Base-by-base conservation (phyloP, 2,888 invertebrate species). In the Diabrotica balteata region DNA sequence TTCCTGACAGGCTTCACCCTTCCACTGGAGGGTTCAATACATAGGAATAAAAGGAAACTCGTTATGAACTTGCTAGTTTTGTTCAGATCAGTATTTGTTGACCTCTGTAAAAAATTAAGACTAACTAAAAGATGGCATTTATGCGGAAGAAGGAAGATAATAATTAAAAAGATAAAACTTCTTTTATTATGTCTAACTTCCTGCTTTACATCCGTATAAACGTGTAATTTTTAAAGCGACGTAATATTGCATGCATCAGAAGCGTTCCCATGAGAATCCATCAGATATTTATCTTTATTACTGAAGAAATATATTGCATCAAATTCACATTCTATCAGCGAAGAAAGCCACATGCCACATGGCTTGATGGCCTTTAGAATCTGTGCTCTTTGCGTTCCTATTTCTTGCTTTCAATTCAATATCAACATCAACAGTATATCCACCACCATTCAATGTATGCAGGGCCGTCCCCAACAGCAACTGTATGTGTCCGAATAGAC, bases 241-340 rank as follows among this genome's bases (percentile, higher is more conserved):
- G 8, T 9, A 8, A 47, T 47, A 47, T 10, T 10, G 47, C 47
- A 47, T 47, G 10, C 47, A 47, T 42, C 43, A 44, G 17, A 53
- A 32, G 10, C 17, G 47, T 62, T 62, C 62, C 42, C 62, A 49
- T 55, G 62, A 62, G 59, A 59, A 46, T 47, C 10, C 49, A 45
- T 47, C 47, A 47, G 47, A 47, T 47, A 47, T 47, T 10, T 10
- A 10, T 9, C 47, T 10, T 9, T 7, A 10, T 9, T 8, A 47
- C 10, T 10, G 47, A 9, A 47, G 47, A 47, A 47, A 17, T 57
- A 45, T 11, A 57, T 44, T 45, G 17, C 57, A 45, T 47, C 8
- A 47, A 47, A 47, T 47, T 10, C 47, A 47, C 10, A 47, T 10
- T 47, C 47, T 9, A 47, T 9, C 10, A 47, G 47, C 47, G 47